Base-by-base conservation (phyloP, 2,797 vertebrate species). In the Urosaurus nigricauda region DNA sequence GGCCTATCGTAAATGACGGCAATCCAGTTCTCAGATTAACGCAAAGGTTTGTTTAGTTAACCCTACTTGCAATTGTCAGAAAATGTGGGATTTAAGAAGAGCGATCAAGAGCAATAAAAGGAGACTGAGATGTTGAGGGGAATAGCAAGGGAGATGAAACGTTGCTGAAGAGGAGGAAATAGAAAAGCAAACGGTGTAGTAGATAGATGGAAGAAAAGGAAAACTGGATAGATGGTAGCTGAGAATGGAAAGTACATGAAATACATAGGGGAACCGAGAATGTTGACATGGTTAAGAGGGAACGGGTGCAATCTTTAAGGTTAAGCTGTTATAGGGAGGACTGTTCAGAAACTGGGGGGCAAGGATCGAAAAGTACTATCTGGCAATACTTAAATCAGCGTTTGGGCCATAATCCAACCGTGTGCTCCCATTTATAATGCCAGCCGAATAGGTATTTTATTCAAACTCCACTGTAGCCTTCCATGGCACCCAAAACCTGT, bases 141-240 rank as follows among this genome's bases (percentile, higher is more conserved):
- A 91, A 77, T 79, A 89, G 91, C 79, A 83, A 90, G 92, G 53
- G 73, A 91, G 74, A 70, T 53, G 65, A 43, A 78, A 94, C 92
- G 78, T 91, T 47, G 91, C 87, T 83, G 91, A 94, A 91, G 65
- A 60, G 90, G 82, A 71, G 9, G 70, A 53, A 84, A 83, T 43
- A 89, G 87, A 83, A 68, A 90, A 91, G 84, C 80, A 91, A 92
- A 90, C 63, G 79, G 58, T 26, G 7, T 60, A 60, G n/a, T n/a
- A n/a, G n/a, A 32, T 74, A 19, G 19, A 43, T 60, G 35, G 71
- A 89, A 89, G 87, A 43, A 43, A 87, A 40, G 26, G 43, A 89
- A 70, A 79, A 60, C 2, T 37, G 17, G 26, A n/a, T 16, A 32
- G 53, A 71, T 65, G 63, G 65, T 16, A 17, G 70, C 51, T 85